Base-by-base conservation (phyloP, 2,797 vertebrate species). In the Peromyscus attwateri region DNA sequence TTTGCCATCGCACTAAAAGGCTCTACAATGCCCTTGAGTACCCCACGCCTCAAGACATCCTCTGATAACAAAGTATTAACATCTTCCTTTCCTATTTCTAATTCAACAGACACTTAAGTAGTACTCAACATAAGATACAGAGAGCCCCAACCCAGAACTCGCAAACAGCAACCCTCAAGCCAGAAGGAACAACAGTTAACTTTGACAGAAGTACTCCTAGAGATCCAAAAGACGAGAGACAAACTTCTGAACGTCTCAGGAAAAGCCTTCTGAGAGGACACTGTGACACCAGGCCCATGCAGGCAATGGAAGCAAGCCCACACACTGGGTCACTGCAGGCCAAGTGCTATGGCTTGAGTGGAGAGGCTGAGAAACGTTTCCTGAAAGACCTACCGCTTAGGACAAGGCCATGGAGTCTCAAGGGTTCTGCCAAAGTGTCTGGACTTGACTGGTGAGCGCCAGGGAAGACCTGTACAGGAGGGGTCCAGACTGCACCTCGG, bases 151-250 rank as follows among this genome's bases (percentile, higher is more conserved):
- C 9, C 43, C 10, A 16, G 25, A 76, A 90, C 27, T 93, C 93
- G 57, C 5, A 80, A 46, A 52, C 0, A 79, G 66, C 23, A 25
- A 55, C 27, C 16, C 43, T 87, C 37, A 14, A 29, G 16, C 29
- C 87, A 43, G 85, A 95, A 91, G 73, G 43, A 89, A 94, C 29
- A 73, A 87, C 17, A 73, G 55, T 55, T 55, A 34, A 91, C 68
- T 88, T 27, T 93, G n/a, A 96, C 8, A 3, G 80, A 87, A 89
- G n/a, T 85, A 92, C 40, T 87, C 31, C 14, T 71, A 23, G 77
- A 43, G 34, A n/a, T 40, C 75, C 79, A 82, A 88, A 68, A 34
- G 70, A 21, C 4, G 29, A 82, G 52, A 92, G 70, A 68, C 0
- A 60, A 43, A 92, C 79, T 16, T 31, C 29, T 68, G 84, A 95